phyloP scores from a whole-genome alignment of 2,888 invertebrate species.

The Dimorphilus gyrociliatus region DNA sequence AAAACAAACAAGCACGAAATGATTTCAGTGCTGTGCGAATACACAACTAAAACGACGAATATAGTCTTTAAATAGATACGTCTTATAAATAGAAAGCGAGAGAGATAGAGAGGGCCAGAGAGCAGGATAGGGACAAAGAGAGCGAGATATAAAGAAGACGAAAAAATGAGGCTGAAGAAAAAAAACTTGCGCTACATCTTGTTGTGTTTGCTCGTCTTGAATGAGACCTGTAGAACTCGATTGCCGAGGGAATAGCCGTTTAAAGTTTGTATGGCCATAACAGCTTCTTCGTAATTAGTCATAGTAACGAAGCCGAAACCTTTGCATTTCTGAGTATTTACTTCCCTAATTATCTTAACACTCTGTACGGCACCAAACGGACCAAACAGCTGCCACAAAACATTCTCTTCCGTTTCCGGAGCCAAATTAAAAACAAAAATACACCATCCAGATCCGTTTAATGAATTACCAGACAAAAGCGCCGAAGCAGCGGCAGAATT shows the following conservation, averaged over 20 bases:
- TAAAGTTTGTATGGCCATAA: slow-evolving; percentile 83
- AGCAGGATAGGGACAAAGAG: not conserved
- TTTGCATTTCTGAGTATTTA: slow-evolving; percentile 90
- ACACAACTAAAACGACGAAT: no score
- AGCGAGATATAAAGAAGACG: no score
- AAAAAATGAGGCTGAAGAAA: slow-evolving; percentile 1
- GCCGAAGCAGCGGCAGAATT: no score
- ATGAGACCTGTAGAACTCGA: slow-evolving; percentile 88
- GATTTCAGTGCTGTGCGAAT: no score
- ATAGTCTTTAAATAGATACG: no score
- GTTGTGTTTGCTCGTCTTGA: slow-evolving; percentile 55
- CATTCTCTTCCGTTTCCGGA: slow-evolving; percentile 75
- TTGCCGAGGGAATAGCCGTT: slow-evolving; percentile 90
- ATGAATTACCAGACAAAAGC: no score
- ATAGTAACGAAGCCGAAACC: slow-evolving; percentile 96
- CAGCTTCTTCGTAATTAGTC: slow-evolving; percentile 94
- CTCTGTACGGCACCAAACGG: slow-evolving; percentile 93
- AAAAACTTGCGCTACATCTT: not conserved
- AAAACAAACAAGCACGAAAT: not conserved
- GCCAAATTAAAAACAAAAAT: slow-evolving; percentile 83
- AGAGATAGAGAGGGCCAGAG: not conserved
- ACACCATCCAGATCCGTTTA: slow-evolving; percentile 53
- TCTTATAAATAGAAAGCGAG: not conserved
- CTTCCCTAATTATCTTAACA: slow-evolving; percentile 88
- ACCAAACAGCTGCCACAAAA: slow-evolving; percentile 84